Evolutionary conservation across 2,113 vertebrate genomes (phyloP).

Genomic region (Phoenicopterus ruber): DNA sequence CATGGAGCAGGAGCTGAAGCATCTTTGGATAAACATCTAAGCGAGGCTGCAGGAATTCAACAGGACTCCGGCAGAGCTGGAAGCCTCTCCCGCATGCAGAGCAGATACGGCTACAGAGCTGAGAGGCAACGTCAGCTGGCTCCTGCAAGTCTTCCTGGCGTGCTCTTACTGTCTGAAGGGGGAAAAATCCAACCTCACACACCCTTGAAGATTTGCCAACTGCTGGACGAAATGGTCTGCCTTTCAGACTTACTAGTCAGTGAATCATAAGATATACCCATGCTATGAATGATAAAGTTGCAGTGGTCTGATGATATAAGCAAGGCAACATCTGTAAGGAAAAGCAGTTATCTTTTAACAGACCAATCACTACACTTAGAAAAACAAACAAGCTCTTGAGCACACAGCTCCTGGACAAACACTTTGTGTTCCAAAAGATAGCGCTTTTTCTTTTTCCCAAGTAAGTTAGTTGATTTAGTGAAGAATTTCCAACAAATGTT

Average conservation of each 20-base stretch:
- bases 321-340: neutral
- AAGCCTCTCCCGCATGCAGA: neutral
- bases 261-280: neutral
- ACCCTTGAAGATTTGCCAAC: neutral
- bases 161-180: neutral
- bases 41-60: neutral
- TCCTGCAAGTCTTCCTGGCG: rapidly evolving
- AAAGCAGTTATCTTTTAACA: neutral
- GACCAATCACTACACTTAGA: neutral
- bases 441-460: rapidly evolving
- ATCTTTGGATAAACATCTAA: neutral
- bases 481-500: neutral
- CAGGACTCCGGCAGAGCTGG: neutral
- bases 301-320: neutral
- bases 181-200: neutral
- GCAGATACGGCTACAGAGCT: neutral
- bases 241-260: neutral
- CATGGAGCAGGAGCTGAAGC: neutral
- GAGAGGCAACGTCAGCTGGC: neutral
- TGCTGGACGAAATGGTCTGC: neutral
- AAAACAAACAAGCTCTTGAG: neutral
- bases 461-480: neutral
- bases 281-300: neutral
- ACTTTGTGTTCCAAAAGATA: neutral
- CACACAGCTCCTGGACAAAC: neutral